Base-by-base conservation (phyloP, 1,140 invertebrate genomes). In the Polypedilum vanderplanki region DNA sequence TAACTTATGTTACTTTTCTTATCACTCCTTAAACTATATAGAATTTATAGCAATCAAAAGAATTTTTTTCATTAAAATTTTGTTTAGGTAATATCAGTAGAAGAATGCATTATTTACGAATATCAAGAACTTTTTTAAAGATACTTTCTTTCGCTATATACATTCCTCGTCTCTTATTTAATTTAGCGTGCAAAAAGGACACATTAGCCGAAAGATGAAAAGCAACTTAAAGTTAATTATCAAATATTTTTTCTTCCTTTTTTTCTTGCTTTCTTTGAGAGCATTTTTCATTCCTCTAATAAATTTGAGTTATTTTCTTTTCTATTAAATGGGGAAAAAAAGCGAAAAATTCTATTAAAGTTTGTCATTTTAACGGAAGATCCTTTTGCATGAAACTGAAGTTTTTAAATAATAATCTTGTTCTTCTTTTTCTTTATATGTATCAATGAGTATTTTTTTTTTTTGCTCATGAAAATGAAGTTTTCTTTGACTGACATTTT, bases 21-120 rank as follows among this genome's bases (percentile, higher is more conserved):
- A 70, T 70, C 65, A 70, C 18, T 70, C 17, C 65, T 22, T 10
- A 70, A 70, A 20, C 17, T 70, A 70, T 15, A 57, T 70, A 70
- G 65, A 70, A 70, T 70, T 70, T 70, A 70, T 70, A 70, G 65
- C 65, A 70, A 70, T 70, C 9, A 70, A 70, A 18, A 70, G 15
- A 70, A 33, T 33, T 33, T 33, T 33, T 33, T 33, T 33, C 24
- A 33, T 3, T 33, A 5, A 33, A 33, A 33, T 33, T 33, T n/a
- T 33, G 5, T 33, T 33, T 33, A 33, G 24, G 24, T 33, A 33
- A 33, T 33, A 33, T 33, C 24, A 33, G 24, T 33, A 33, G n/a
- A 33, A 33, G 24, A 33, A 33, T 33, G 24, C 5, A 3, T 33
- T 1, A 33, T 33, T 1, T 33, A 5, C 24, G 5, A 33, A 33